A percentile compares a stretch with the other conserved stretches of the same genome.
These are phyloP conservation scores for Falcunculus frontatus DNA, from an alignment of 2,113 vertebrate genomes.

Conservation along the genomic window DNA sequence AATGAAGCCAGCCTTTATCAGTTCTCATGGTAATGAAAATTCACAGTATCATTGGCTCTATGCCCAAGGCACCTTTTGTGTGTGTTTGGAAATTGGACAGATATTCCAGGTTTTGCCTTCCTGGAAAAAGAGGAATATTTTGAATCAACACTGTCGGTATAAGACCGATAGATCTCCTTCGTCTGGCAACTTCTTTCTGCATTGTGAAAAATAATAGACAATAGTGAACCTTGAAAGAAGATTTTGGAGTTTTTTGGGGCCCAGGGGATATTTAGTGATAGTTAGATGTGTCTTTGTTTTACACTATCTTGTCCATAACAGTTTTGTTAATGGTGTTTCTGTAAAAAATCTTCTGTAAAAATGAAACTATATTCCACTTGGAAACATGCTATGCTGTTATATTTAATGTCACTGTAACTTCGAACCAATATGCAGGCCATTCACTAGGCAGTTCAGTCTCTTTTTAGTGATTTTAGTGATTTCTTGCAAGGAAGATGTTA, in stretches of 20 bases:
- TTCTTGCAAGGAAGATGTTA: background rate
- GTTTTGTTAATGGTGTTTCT: background rate
- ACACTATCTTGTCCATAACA: background rate
- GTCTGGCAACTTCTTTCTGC: background rate
- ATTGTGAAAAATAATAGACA: background rate
- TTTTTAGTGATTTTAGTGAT: background rate
- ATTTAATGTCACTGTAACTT: background rate
- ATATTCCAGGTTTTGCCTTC: background rate
- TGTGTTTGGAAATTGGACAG: background rate
- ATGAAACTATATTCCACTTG: background rate
- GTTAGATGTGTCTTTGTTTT: background rate
- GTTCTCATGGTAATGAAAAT: background rate
- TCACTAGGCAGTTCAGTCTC: background rate
- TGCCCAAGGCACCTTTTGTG: background rate
- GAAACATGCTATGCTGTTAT: background rate
- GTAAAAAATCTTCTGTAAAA: background rate
- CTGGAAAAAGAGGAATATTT: background rate
- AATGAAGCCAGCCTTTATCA: background rate
- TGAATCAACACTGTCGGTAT: fast-evolving
- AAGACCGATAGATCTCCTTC: background rate
- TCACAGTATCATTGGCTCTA: background rate
- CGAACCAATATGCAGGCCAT: background rate
- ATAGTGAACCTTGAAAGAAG: background rate
- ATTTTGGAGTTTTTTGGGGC: background rate
- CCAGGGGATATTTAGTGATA: background rate